phyloP scores from a whole-genome alignment of 2,888 invertebrate genomes.

The Melieria omissa region DNA sequence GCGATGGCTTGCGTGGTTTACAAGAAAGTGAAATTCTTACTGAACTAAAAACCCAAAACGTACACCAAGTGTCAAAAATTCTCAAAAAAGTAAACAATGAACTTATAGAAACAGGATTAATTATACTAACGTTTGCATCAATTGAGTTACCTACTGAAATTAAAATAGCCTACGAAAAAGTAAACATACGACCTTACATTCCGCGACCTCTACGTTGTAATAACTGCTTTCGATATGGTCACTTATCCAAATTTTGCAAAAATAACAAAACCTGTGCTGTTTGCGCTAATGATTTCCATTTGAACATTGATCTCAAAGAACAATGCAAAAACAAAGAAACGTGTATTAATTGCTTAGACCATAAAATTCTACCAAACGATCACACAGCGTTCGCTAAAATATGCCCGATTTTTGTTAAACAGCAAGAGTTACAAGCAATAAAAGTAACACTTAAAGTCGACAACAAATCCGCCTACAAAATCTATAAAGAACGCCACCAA shows the following conservation, averaged over 20 bases:
- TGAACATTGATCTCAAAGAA: background rate
- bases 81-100: conserved; percentile 11
- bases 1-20: conserved; percentile 6
- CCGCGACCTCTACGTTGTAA: conserved; percentile 22
- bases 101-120: conserved; percentile 13
- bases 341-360: background rate
- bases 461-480: too few relatives aligned
- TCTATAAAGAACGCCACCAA: too few relatives aligned
- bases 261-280: conserved; percentile 9
- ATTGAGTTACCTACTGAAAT: conserved; percentile 13
- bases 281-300: conserved; percentile 4
- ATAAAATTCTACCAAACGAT: too few relatives aligned
- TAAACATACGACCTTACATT: conserved; percentile 26
- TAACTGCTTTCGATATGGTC: conserved; percentile 12
- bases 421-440: too few relatives aligned
- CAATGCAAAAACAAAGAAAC: conserved; percentile 1
- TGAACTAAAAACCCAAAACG: conserved; percentile 24
- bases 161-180: conserved; percentile 18
- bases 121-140: conserved; percentile 18
- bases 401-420: too few relatives aligned
- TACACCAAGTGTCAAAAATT: conserved; percentile 18
- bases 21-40: conserved; percentile 17
- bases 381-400: too few relatives aligned
- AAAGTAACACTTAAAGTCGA: too few relatives aligned
- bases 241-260: conserved; percentile 25